A percentile compares a stretch with the other conserved stretches of the same genome.
Evolutionary conservation across 2,797 vertebrate genomes (phyloP).

Genomic region (Chiroxiphia lanceolata): DNA sequence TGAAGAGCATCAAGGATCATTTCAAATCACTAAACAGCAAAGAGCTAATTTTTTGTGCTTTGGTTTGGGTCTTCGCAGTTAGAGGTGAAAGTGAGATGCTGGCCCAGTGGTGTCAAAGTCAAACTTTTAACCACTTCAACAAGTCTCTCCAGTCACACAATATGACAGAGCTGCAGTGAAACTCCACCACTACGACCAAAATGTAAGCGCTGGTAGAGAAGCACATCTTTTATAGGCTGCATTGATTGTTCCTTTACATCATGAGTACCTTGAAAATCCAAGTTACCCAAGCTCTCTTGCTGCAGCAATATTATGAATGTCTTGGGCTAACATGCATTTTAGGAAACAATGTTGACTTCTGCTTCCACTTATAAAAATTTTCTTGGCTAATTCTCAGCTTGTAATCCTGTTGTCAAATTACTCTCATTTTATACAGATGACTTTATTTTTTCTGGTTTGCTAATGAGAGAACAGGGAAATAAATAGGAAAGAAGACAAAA

Average conservation of each 20-base stretch:
- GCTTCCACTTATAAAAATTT: not conserved
- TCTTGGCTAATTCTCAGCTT: not conserved
- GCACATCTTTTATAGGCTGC: not conserved
- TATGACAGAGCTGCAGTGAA: not conserved
- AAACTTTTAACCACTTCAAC: not conserved
- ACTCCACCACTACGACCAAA: not conserved
- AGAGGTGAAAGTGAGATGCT: not conserved
- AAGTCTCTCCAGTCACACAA: not conserved
- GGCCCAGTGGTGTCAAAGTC: not conserved
- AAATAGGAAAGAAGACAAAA: not conserved
- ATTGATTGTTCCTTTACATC: not conserved
- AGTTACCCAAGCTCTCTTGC: not conserved
- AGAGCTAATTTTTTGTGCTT: not conserved
- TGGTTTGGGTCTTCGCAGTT: not conserved
- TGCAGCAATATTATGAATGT: not conserved
- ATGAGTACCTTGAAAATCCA: not conserved
- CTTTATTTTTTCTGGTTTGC: not conserved
- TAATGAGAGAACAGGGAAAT: not conserved
- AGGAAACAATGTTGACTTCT: not conserved
- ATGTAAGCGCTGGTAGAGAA: not conserved
- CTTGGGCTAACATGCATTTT: not conserved
- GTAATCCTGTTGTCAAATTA: not conserved
- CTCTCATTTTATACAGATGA: not conserved
- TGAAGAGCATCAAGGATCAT: not conserved
- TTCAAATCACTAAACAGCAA: not conserved